Evolutionary conservation across 2,888 invertebrate genomes (phyloP), one percentile per base, ranked within the genome.

Genomic region (Alloplasta piceator): DNA sequence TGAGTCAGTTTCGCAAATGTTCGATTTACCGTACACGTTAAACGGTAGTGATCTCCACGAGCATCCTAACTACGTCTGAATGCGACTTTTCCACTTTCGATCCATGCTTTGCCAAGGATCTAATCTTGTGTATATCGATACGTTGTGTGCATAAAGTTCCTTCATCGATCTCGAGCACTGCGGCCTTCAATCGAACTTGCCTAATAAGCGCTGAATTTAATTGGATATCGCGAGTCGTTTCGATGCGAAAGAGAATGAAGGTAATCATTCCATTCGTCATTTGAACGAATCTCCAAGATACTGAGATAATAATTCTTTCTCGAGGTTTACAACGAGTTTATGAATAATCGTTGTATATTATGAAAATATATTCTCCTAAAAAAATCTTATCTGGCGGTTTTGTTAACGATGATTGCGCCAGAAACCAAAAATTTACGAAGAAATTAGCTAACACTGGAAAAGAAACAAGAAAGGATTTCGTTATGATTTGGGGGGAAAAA

Each of bases 171-270:
- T 48, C 70, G 48, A 58, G n/a, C 7, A 39, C 52, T 55, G 16
- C 56, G 76, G 70, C 70, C 76, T 77, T 77, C 63, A n/a, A 63
- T 56, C 48, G 10, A 50, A 50, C 60, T 71, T 39, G 56, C 55
- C 76, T 39, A 56, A 77, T 70, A 39, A 46, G 48, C 63, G 43
- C 36, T 61, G 14, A 68, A 76, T 60, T 55, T 46, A 55, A 76
- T 58, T 12, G 12, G 58, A 56, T 26, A 36, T 38, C 26, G 9
- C 5, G 14, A 5, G 10, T 70, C 43, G 58, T 63, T 43, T 26
- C 56, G 38, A 60, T 60, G 39, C 39, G 39, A 60, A 60, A 7
- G 60, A 41, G 26, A 60, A 26, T 26, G 26, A 26, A 26, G 26
- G 26, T 26, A 26, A 26, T 26, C 26, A 26, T 26, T 26, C 26